Evolutionary conservation across 2,888 invertebrate species (phyloP).

Genomic region (Hirtodrosophila trivittata): DNA sequence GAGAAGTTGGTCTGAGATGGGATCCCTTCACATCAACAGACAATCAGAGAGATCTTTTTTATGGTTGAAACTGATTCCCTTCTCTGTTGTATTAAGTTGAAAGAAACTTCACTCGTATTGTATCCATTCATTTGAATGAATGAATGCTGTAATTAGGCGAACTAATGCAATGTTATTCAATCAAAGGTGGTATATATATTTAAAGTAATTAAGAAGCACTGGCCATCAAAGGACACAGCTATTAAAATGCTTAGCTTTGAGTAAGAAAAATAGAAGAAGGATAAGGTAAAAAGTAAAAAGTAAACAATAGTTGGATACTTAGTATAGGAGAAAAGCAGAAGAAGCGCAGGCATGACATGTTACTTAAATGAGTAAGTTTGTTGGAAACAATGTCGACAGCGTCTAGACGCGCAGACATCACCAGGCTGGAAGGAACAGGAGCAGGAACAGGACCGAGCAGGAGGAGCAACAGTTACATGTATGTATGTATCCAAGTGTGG

Average conservation of each 20-base stretch:
- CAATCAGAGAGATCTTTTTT: too few relatives aligned
- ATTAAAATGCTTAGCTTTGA: background rate
- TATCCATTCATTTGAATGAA: too few relatives aligned
- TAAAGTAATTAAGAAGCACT: too few relatives aligned
- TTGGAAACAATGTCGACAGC: constrained; percentile 81
- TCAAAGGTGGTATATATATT: too few relatives aligned
- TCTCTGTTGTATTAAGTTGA: too few relatives aligned
- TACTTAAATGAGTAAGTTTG: constrained; percentile 79
- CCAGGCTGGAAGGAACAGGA: constrained; percentile 28
- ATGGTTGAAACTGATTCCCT: too few relatives aligned
- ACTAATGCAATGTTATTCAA: too few relatives aligned
- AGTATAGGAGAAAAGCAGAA: constrained; percentile 25
- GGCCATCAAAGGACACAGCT: too few relatives aligned
- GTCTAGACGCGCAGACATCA: constrained; percentile 69
- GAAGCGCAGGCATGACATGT: constrained; percentile 66
- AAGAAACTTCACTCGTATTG: too few relatives aligned
- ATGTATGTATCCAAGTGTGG: constrained; percentile 28
- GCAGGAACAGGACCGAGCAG: constrained; percentile 43
- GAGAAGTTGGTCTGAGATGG: too few relatives aligned
- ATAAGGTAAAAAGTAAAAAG: constrained; percentile 17
- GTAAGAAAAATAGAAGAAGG: background rate
- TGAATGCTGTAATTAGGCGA: too few relatives aligned
- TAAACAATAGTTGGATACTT: constrained; percentile 28
- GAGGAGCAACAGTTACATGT: constrained; percentile 45
- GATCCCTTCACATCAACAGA: too few relatives aligned